These are phyloP conservation scores for Caenorhabditis sp. DNA, from an alignment of 2,888 invertebrate genomes.

Conservation along the genomic window DNA sequence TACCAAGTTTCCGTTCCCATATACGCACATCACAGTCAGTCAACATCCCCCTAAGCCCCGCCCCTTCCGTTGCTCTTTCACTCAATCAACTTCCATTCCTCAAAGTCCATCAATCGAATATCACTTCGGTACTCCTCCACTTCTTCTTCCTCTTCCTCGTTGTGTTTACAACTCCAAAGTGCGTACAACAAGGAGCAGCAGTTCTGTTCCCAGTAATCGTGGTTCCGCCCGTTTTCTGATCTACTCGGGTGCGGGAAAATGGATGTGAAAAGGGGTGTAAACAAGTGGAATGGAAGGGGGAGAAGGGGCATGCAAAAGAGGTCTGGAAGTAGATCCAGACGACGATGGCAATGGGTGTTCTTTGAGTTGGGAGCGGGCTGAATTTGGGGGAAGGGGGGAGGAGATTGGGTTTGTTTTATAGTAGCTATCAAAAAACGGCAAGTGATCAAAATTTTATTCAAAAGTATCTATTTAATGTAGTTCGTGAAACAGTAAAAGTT, in stretches of 20 bases:
- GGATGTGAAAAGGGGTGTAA: neutral
- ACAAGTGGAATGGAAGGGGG: neutral
- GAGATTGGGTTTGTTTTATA: neutral
- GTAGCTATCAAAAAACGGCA: too few relatives aligned
- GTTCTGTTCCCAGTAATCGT: constrained; percentile 13
- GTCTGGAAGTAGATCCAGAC: neutral
- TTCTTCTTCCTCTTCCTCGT: neutral
- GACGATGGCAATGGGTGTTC: neutral
- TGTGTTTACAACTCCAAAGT: constrained; percentile 11
- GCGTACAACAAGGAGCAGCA: neutral
- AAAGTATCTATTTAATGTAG: too few relatives aligned
- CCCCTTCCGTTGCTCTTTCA: neutral
- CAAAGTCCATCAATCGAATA: constrained; percentile 17
- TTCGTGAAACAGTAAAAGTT: too few relatives aligned
- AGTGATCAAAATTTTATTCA: neutral
- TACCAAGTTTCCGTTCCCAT: too few relatives aligned
- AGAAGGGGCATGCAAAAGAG: neutral
- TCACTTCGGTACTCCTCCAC: too few relatives aligned
- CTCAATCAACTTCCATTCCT: neutral
- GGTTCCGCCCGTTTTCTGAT: constrained; percentile 7
- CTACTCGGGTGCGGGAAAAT: constrained; percentile 16
- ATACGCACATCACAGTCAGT: neutral
- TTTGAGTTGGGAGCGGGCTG: neutral
- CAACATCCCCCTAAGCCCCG: neutral
- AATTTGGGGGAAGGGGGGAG: neutral